A percentile compares a stretch with the other conserved stretches of the same genome.
phyloP scores from a whole-genome alignment of 2,113 vertebrate genomes.

The Hippoglossus stenolepis region DNA sequence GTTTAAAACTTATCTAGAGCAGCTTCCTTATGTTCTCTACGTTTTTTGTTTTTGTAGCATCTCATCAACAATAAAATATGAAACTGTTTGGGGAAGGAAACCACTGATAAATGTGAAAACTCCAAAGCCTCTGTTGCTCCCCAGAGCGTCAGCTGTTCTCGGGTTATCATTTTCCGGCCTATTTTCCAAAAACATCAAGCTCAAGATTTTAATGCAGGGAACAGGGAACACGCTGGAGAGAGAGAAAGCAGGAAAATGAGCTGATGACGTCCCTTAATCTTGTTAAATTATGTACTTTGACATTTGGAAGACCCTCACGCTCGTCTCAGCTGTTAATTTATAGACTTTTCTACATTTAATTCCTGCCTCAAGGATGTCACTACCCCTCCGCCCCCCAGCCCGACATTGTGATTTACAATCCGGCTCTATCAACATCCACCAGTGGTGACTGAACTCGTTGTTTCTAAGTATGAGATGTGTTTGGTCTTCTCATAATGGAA shows the following conservation, averaged over 20 bases:
- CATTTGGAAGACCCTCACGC: constrained; percentile 13
- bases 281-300: not conserved
- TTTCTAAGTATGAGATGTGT: not conserved
- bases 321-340: constrained; percentile 12
- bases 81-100: not conserved
- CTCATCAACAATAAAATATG: not conserved
- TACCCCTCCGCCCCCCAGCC: too few species aligned
- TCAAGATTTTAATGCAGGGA: not conserved
- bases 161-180: constrained; percentile 1
- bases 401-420: not conserved
- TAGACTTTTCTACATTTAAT: not conserved
- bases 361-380: not conserved
- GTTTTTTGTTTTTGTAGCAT: not conserved
- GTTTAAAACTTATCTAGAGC: not conserved
- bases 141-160: not conserved
- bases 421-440: not conserved
- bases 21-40: not conserved
- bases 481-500: not conserved
- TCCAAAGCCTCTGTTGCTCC: not conserved
- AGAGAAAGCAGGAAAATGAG: not conserved
- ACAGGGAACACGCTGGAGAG: not conserved
- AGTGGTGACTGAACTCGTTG: not conserved
- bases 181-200: not conserved
- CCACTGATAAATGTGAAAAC: not conserved
- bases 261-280: not conserved